Evolutionary conservation across 2,888 invertebrate genomes (phyloP), one percentile per base, ranked within the genome.

Genomic region (Diarsia mendica): DNA sequence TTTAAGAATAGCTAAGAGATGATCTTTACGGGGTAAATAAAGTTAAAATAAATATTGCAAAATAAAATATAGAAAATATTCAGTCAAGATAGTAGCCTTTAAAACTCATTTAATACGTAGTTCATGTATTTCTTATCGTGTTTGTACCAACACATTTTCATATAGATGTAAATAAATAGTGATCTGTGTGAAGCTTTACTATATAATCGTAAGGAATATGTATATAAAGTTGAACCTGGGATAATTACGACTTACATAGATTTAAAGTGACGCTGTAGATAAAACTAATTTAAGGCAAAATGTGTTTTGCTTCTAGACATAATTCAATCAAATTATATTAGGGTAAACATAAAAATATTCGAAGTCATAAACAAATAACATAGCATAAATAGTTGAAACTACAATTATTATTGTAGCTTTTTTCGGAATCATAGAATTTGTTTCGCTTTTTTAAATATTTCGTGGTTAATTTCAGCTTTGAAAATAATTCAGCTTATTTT

Each of bases 231-330:
- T 91, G 92, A 95, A 95, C 92, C 94, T 93, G 96, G 96, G 96
- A 96, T 96, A 95, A 95, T 94, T 96, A 96, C 96, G 96, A 96
- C 96, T 96, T 96, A 96, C 92, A 91, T 96, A 96, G 94, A 85
- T 90, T 83, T 93, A 93, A 93, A 71, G 90, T 91, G 82, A 89
- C 87, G 92, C 90, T 87, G 90, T 93, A 93, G 90, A 83, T 87
- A 86, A 85, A 85, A 85, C 78, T 83, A 72, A 80, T 70, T 72
- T 85, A 86, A 84, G 72, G 79, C 77, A 84, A 83, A 83, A 53
- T 79, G 80, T 74, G 81, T 86, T 89, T 87, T 87, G 88, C 86
- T 90, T 90, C 72, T 90, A 80, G 87, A 75, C 4, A 51, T 86
- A 79, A 87, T 83, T 82, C 68, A 84, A 80, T 84, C 75, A 78